Base-by-base conservation (phyloP, 2,888 invertebrate species). In the Hirtodrosophila trivittata region DNA sequence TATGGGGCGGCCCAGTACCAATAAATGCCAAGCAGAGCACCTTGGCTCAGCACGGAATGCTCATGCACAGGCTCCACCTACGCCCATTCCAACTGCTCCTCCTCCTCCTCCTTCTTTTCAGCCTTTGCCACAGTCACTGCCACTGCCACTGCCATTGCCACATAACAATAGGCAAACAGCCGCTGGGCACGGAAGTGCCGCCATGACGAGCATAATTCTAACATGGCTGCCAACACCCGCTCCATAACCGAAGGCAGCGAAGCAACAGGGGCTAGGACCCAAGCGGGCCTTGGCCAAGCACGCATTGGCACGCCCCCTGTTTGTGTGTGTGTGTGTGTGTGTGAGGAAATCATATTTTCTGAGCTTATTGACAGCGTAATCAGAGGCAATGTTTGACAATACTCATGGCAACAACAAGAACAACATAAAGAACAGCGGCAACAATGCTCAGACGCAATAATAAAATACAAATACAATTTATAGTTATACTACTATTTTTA, bases 191-290 rank as follows among this genome's bases (percentile, higher is more conserved):
- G 77, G 74, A 77, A 86, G 76, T 81, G 77, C 78, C 77, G 77
- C 83, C 88, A 88, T 87, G 88, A 86, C 88, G 84, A 88, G 80
- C 88, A 87, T 84, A 87, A 82, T 82, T 87, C 75, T 80, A 87
- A 82, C 75, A 74, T 77, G 75, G 66, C 64, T 21, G 18, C 18
- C 83, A 60, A 82, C 80, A 65, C 45, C 52, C 73, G 54, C 41
- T 26, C 13, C 49, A 30, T 21, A 21, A 21, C 18, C 18, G 18
- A 21, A 21, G 18, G 18, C 18, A 38, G 4, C 26, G 38, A 68
- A 75, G 75, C 75, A 75, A 77, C 75, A 77, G 75, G 74, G 74
- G 43, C 62, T 39, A 46, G 56, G 43, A 62, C 42, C 67, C 26
- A 14, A 39, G 33, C 26, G 8, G 14, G 32, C 9, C 9, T 9